Conservation (phyloP, 2,113 vertebrate genomes). For the Actenoides lindsayi region DNA sequence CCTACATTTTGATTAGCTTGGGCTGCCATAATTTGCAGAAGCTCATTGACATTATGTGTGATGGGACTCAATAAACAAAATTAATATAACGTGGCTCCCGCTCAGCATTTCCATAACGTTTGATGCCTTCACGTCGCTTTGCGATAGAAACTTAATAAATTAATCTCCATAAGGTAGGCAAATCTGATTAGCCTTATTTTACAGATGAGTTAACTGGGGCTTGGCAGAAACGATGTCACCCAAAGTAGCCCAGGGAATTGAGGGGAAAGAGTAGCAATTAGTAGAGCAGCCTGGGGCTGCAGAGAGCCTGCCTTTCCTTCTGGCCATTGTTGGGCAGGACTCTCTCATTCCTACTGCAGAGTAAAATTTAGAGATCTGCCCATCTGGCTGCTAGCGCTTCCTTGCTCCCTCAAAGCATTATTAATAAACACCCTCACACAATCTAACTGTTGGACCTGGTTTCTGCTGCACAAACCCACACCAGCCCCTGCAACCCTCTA, state of each 20-base stretch:
- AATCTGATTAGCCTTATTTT: slow-evolving; percentile 51
- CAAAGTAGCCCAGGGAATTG: neutral
- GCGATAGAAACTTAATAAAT: slow-evolving; percentile 47
- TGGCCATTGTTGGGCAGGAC: neutral
- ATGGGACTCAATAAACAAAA: slow-evolving; percentile 52
- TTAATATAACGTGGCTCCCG: slow-evolving; percentile 35
- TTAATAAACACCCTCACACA: neutral
- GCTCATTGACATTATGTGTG: slow-evolving; percentile 41
- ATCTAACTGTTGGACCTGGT: neutral
- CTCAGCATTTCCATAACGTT: slow-evolving; percentile 30
- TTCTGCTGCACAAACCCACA: neutral
- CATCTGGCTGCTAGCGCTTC: neutral
- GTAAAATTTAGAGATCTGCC: neutral
- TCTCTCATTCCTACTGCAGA: neutral
- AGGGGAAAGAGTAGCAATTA: neutral
- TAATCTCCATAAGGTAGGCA: slow-evolving; percentile 30
- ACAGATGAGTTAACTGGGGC: slow-evolving; percentile 33
- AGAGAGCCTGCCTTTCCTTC: neutral
- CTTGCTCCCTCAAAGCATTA: neutral
- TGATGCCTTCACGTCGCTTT: neutral
- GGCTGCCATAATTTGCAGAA: slow-evolving; percentile 27
- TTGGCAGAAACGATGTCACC: slow-evolving; percentile 19
- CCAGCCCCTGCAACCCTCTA: neutral
- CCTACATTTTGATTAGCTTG: slow-evolving; percentile 30
- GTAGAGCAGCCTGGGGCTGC: neutral